Conservation (phyloP, 2,113 vertebrate genomes). For the Danionella cerebrum region DNA sequence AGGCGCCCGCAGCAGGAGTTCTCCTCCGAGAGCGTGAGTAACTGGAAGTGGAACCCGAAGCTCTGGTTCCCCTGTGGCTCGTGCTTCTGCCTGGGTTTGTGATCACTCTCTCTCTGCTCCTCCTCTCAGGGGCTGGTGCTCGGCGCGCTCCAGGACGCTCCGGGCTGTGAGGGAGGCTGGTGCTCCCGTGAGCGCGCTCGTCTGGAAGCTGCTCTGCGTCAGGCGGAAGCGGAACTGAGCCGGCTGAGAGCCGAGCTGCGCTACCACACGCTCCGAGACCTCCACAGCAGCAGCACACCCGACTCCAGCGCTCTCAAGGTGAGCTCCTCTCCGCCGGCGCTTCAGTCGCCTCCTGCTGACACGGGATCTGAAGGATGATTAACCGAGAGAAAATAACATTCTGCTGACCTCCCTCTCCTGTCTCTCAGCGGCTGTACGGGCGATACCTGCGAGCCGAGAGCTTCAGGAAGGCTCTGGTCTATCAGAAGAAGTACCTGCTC, state of each 20-base stretch:
- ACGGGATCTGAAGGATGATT: too few species aligned
- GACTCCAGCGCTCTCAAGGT: slow-evolving; percentile 82
- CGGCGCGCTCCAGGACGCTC: too few species aligned
- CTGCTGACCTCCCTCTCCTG: background rate
- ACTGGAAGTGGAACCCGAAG: too few species aligned
- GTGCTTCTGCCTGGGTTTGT: too few species aligned
- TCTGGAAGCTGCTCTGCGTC: slow-evolving; percentile 76
- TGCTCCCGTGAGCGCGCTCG: slow-evolving; percentile 76
- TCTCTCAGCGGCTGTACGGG: slow-evolving; percentile 81
- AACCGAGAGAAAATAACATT: background rate
- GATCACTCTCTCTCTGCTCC: too few species aligned
- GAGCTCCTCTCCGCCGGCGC: too few species aligned
- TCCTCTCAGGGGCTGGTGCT: slow-evolving; percentile 58
- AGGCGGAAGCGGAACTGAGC: slow-evolving; percentile 73
- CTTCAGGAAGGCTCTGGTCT: slow-evolving; percentile 93
- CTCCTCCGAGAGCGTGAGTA: background rate
- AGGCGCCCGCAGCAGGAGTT: slow-evolving; percentile 58
- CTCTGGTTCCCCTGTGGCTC: background rate
- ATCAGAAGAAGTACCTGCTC: slow-evolving; percentile 96
- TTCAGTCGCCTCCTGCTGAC: too few species aligned
- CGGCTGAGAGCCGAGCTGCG: slow-evolving; percentile 78
- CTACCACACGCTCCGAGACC: slow-evolving; percentile 70
- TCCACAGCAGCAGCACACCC: slow-evolving; percentile 65
- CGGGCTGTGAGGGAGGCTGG: slow-evolving; percentile 74
- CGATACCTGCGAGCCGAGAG: slow-evolving; percentile 90